A percentile compares a stretch with the other conserved stretches of the same genome.
Evolutionary conservation across 2,113 vertebrate species (phyloP).

Genomic region (Microtus pennsylvanicus): DNA sequence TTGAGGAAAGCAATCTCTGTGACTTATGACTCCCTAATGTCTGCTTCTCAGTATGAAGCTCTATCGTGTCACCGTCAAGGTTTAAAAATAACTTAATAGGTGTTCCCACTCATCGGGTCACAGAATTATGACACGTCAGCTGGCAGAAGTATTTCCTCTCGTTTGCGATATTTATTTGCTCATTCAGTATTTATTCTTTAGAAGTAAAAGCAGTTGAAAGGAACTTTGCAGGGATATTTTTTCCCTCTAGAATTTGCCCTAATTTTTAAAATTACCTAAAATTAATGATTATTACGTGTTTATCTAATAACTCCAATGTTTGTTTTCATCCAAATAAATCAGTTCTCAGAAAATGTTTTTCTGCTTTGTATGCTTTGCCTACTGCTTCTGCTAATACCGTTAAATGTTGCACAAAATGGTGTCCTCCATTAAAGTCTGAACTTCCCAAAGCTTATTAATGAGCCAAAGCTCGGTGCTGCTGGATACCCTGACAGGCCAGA

Average conservation of each 20-base stretch:
- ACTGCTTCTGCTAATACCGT: background rate
- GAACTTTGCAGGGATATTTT: background rate
- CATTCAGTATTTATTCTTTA: conserved; percentile 45
- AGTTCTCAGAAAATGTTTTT: background rate
- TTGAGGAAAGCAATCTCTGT: background rate
- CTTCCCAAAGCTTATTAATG: background rate
- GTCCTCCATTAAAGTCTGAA: conserved; percentile 13
- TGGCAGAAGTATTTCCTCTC: conserved; percentile 35
- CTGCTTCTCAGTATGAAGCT: conserved; percentile 44
- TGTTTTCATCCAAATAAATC: conserved; percentile 39
- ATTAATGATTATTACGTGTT: conserved; percentile 28
- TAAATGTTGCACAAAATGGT: conserved; percentile 18
- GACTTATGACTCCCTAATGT: conserved; percentile 5
- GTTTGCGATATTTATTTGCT: conserved; percentile 22
- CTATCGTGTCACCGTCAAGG: background rate
- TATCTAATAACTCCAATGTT: conserved; percentile 1
- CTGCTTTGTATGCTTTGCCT: conserved; percentile 8
- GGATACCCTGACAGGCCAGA: background rate
- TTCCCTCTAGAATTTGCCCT: background rate
- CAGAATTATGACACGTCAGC: conserved; percentile 47
- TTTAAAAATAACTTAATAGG: conserved; percentile 68
- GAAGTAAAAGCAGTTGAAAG: conserved; percentile 41
- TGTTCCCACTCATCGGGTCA: conserved; percentile 45
- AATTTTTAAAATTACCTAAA: background rate
- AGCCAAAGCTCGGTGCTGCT: background rate